Evolutionary conservation across 2,797 vertebrate species (phyloP).

Genomic region (Macroramphosus scolopax): DNA sequence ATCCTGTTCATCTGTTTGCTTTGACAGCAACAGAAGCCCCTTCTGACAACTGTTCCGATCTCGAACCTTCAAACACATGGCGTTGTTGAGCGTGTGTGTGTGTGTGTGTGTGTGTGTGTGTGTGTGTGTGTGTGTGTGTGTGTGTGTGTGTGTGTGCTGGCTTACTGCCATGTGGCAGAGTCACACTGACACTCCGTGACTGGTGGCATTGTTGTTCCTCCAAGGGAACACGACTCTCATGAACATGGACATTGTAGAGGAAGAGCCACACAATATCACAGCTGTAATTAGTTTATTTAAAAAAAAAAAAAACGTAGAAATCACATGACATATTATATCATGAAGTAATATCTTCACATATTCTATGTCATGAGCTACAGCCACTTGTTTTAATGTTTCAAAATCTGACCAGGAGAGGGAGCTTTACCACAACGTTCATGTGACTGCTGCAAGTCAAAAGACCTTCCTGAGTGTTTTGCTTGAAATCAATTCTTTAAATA

Average conservation of each 20-base stretch:
- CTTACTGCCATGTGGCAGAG: slow-evolving; percentile 15
- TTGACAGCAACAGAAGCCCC: slow-evolving; percentile 34
- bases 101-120: slow-evolving; percentile 39
- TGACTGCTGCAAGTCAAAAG: not conserved
- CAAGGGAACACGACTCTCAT: slow-evolving; percentile 15
- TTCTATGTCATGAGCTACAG: not conserved
- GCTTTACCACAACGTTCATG: slow-evolving; percentile 41
- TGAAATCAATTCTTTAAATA: not conserved
- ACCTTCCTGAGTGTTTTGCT: not conserved
- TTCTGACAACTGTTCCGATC: too few relatives aligned
- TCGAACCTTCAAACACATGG: slow-evolving; percentile 37
- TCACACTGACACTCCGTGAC: slow-evolving; percentile 24
- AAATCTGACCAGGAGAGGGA: slow-evolving; percentile 58
- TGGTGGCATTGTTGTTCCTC: slow-evolving; percentile 42
- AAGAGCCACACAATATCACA: slow-evolving; percentile 16
- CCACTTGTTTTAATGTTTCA: slow-evolving; percentile 6
- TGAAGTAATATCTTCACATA: not conserved
- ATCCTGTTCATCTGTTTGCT: slow-evolving; percentile 24
- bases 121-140: slow-evolving; percentile 27
- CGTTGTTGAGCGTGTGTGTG: too few relatives aligned
- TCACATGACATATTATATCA: not conserved
- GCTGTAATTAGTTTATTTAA: too few relatives aligned
- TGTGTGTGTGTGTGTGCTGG: slow-evolving; percentile 38
- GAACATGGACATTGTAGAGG: slow-evolving; percentile 27
- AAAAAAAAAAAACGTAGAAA: too few relatives aligned